Base-by-base conservation (phyloP, 2,888 invertebrate genomes). In the Macropis europaea region DNA sequence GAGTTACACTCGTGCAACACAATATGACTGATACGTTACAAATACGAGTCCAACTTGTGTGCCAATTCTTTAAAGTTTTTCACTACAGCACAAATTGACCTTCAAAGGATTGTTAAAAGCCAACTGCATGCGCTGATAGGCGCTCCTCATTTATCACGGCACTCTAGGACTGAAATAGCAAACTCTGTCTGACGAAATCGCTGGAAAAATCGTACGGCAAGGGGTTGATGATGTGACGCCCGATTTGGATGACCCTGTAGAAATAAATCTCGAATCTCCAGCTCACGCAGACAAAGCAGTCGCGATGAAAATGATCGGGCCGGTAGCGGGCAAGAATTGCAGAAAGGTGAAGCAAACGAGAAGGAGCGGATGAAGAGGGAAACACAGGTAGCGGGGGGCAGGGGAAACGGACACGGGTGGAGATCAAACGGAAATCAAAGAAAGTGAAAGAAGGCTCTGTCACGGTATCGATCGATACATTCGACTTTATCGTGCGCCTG, bases 201-300 rank as follows among this genome's bases (percentile, higher is more conserved):
- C 9, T 32, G 3, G 28, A 48, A 26, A 26, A 45, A 45, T 26
- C 15, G 17, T 19, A 32, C 30, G 30, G 32, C 19, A 48, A 48
- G 17, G 19, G 48, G n/a, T 30, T 19, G 32, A n/a, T n/a, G n/a
- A n/a, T n/a, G 48, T 13, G 5, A 48, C n/a, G 17, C n/a, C 15
- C n/a, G 22, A 7, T 5, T 15, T 5, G 30, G 6, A 47, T 61
- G 53, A 56, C 48, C 36, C 22, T 43, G 59, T 73, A 70, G 82
- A 82, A 81, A 74, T 79, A 77, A 79, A 82, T 70, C 60, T 68
- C 52, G 68, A 71, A 77, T 79, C 72, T 69, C 60, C 62, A 36
- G 38, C 48, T 68, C 53, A 42, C 64, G 38, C 43, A 45, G 17
- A 47, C 43, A 38, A 11, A 54, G 13, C 47, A 60, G 54, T 17